Conservation (phyloP, 64 coral and sea anemone genomes). For the Pachyseris speciosa region DNA sequence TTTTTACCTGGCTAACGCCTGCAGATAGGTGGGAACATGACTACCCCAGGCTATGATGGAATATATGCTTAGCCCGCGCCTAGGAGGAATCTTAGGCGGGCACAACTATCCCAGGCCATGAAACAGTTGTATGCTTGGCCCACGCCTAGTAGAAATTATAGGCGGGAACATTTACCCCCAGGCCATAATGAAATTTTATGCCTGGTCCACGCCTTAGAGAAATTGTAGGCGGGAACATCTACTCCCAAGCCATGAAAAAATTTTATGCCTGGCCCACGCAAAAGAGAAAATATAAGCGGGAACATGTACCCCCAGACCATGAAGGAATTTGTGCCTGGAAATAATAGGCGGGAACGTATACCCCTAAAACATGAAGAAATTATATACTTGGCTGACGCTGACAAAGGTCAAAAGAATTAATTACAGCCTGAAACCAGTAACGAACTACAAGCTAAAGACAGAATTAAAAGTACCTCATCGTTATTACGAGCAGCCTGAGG, state of each 20-base stretch:
- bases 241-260: not conserved
- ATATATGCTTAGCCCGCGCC: not conserved
- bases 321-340: not conserved
- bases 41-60: not conserved
- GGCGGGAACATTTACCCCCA: not conserved
- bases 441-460: not conserved
- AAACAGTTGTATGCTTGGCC: not conserved
- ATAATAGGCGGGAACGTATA: not conserved
- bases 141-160: not conserved
- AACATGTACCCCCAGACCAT: not conserved
- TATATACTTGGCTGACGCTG: not conserved
- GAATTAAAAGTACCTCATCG: not conserved
- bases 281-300: not conserved
- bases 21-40: not conserved
- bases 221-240: constrained; percentile 4
- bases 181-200: not conserved
- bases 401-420: not conserved
- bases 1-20: not conserved
- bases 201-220: not conserved
- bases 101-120: not conserved
- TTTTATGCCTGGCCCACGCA: not conserved
- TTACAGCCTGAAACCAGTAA: not conserved
- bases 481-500: not conserved
- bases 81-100: not conserved
- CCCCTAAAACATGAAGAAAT: not conserved